phyloP scores from a whole-genome alignment of 2,888 invertebrate genomes.

The Chymomyza caudatula region DNA sequence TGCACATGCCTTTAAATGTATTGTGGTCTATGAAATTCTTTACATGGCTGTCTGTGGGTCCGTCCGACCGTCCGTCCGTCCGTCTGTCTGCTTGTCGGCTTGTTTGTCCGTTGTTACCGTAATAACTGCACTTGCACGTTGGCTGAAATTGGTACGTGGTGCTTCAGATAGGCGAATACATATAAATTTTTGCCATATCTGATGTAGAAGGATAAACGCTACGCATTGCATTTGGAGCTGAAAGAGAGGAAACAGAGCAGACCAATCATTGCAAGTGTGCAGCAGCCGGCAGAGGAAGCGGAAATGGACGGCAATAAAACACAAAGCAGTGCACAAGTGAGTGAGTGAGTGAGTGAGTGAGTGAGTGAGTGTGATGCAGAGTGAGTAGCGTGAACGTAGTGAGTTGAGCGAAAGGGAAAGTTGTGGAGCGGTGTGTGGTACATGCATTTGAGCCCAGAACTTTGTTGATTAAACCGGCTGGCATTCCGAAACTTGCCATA shows the following conservation, averaged over 20 bases:
- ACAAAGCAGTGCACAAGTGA: slow-evolving; percentile 57
- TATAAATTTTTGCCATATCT: slow-evolving; percentile 76
- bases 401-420: background rate
- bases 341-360: slow-evolving; percentile 40
- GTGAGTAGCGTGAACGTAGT: too few species aligned
- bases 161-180: slow-evolving; percentile 75
- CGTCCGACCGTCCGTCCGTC: slow-evolving; percentile 12
- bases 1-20: background rate
- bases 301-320: slow-evolving; percentile 77
- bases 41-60: background rate
- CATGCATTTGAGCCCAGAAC: background rate
- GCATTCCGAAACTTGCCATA: background rate
- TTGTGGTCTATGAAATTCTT: background rate
- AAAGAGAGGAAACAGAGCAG: slow-evolving; percentile 31
- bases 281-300: slow-evolving; percentile 63
- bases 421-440: background rate
- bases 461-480: background rate
- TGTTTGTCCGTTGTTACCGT: slow-evolving; percentile 34
- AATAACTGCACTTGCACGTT: slow-evolving; percentile 65
- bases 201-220: slow-evolving; percentile 68
- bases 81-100: slow-evolving; percentile 11
- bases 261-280: slow-evolving; percentile 69
- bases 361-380: slow-evolving; percentile 7
- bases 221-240: slow-evolving; percentile 43
- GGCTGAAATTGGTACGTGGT: slow-evolving; percentile 57